These are phyloP conservation scores for Microcebus tavaratra DNA, from an alignment of 2,113 vertebrate genomes.

Conservation along the genomic window DNA sequence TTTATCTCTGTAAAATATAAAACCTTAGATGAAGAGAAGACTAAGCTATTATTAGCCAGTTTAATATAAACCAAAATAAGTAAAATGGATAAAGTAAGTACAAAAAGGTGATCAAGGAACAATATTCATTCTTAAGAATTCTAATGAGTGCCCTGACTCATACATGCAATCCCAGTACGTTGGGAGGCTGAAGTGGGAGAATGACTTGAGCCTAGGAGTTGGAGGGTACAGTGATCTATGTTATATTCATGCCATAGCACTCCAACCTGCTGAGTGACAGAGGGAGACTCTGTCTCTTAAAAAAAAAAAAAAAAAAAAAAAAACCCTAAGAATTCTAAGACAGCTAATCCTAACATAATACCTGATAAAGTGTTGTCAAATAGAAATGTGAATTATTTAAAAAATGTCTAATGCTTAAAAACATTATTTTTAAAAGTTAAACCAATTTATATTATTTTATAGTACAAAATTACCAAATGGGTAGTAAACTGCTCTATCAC, in stretches of 20 bases:
- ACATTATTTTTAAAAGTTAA: not conserved
- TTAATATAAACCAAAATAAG: not conserved
- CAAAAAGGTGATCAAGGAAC: not conserved
- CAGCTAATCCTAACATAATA: not conserved
- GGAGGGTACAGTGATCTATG: too few relatives aligned
- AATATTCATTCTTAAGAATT: not conserved
- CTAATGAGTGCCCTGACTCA: too few relatives aligned
- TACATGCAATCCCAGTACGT: too few relatives aligned
- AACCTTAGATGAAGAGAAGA: not conserved
- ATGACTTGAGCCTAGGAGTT: too few relatives aligned
- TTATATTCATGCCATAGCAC: too few relatives aligned
- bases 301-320: too few relatives aligned
- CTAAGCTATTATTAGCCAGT: not conserved
- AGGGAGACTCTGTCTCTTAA: too few relatives aligned
- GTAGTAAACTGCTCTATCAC: not conserved
- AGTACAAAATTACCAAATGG: not conserved
- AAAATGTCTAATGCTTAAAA: not conserved
- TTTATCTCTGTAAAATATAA: constrained; percentile 38
- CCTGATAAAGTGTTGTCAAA: not conserved
- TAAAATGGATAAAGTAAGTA: not conserved
- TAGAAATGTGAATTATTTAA: not conserved
- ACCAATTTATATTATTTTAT: not conserved
- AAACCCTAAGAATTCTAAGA: not conserved
- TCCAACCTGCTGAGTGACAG: too few relatives aligned
- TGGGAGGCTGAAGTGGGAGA: too few relatives aligned